Percentiles rank a stretch among this genome's conserved stretches.
Conservation (phyloP, 2,888 invertebrate species). For the Chrysolina oricalcia region DNA sequence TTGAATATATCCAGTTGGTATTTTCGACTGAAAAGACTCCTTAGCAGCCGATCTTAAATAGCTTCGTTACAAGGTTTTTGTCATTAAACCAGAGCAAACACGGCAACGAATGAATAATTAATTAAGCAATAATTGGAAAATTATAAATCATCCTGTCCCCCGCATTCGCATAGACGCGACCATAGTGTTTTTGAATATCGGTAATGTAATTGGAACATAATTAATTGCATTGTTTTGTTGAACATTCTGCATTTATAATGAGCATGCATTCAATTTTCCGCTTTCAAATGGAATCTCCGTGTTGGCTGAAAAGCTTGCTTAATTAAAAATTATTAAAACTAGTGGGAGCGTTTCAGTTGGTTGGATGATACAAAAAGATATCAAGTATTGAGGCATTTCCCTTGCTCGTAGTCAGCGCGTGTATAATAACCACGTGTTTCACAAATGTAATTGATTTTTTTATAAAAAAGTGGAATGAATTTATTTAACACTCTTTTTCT, state of each 20-base stretch:
- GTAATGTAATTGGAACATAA: conserved; percentile 45
- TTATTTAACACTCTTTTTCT: too few species aligned
- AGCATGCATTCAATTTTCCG: conserved; percentile 34
- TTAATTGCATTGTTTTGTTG: conserved; percentile 43
- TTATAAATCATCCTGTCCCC: conserved; percentile 38
- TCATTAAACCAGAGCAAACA: conserved; percentile 40
- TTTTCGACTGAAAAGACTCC: too few species aligned
- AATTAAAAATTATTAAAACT: conserved; percentile 27
- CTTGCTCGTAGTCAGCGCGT: too few species aligned
- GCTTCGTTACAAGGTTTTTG: conserved; percentile 35
- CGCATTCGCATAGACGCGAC: conserved; percentile 26
- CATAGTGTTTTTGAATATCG: conserved; percentile 34
- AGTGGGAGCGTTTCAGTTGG: neutral
- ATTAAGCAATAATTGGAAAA: conserved; percentile 44
- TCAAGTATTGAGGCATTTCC: neutral
- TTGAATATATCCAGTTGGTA: too few species aligned
- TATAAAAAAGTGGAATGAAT: too few species aligned
- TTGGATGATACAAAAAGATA: neutral
- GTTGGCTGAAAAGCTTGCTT: conserved; percentile 12
- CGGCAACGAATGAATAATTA: conserved; percentile 39
- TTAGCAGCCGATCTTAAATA: conserved; percentile 8
- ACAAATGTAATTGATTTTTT: too few species aligned
- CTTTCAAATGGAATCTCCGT: conserved; percentile 27
- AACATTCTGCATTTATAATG: conserved; percentile 40
- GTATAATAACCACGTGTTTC: too few species aligned